These are phyloP conservation scores for Macropis europaea DNA, from an alignment of 2,888 invertebrate genomes.

Conservation along the genomic window DNA sequence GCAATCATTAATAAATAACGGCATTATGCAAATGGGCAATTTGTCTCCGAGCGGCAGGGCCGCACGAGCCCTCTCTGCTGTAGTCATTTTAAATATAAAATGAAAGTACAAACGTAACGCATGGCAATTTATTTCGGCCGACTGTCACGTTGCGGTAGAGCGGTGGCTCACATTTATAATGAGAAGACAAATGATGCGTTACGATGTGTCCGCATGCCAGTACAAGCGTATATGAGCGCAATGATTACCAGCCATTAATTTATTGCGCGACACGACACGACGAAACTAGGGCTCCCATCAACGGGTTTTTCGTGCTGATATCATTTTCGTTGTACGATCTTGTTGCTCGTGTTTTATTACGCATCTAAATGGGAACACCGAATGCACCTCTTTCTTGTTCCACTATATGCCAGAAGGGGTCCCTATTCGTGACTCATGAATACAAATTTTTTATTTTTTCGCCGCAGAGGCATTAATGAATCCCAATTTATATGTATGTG, in stretches of 20 bases:
- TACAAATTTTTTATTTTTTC: not conserved
- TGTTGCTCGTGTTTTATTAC: conserved; percentile 49
- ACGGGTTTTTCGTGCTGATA: conserved; percentile 60
- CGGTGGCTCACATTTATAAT: conserved; percentile 73
- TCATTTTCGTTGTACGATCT: conserved; percentile 52
- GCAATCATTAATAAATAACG: conserved; percentile 74
- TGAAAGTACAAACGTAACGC: conserved; percentile 74
- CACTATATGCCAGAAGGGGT: not conserved
- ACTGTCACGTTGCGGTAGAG: conserved; percentile 61
- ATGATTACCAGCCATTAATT: conserved; percentile 66
- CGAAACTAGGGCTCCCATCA: conserved; percentile 57
- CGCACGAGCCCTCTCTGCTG: conserved; percentile 43
- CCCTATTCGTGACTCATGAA: not conserved
- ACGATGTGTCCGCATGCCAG: conserved; percentile 56
- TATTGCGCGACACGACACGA: conserved; percentile 53
- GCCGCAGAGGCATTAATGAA: not conserved
- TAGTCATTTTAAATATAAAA: conserved; percentile 75
- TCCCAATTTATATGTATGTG: too few relatives aligned
- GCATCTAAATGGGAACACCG: conserved; percentile 44
- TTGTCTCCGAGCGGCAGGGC: conserved; percentile 67
- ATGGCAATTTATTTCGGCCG: conserved; percentile 70
- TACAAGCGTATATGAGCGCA: conserved; percentile 60
- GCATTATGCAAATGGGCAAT: conserved; percentile 77
- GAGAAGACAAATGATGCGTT: conserved; percentile 71
- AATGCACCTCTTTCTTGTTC: not conserved